phyloP scores from a whole-genome alignment of 2,888 invertebrate species.

The Amaurobius ferox region DNA sequence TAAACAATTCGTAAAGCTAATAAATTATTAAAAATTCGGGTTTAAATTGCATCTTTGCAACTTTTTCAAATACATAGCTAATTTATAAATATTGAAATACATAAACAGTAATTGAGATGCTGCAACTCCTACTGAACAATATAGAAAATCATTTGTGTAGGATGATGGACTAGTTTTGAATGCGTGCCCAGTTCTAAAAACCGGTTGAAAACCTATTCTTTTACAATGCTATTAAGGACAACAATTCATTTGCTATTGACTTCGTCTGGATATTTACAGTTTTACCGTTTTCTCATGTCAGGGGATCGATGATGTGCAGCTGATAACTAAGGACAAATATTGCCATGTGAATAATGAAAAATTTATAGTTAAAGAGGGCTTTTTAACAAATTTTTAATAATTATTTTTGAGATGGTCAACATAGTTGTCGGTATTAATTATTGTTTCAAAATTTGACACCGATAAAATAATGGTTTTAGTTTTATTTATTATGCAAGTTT shows the following conservation, averaged over 20 bases:
- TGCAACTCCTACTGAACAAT: neutral
- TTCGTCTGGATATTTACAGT: neutral
- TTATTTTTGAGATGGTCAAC: too few species aligned
- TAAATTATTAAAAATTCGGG: neutral
- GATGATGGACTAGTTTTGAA: conserved; percentile 54
- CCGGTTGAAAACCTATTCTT: conserved; percentile 58
- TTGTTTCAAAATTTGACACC: too few species aligned
- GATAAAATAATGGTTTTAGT: too few species aligned
- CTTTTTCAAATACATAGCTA: neutral
- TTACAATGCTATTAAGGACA: conserved; percentile 41
- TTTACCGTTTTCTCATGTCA: neutral
- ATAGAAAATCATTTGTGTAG: conserved; percentile 27
- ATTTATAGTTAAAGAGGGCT: neutral
- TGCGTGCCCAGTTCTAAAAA: conserved; percentile 33
- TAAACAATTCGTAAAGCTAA: neutral
- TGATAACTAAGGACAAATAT: neutral
- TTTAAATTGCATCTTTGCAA: neutral
- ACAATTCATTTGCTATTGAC: conserved; percentile 38
- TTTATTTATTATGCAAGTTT: too few species aligned
- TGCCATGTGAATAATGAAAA: neutral
- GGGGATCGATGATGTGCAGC: conserved; percentile 11
- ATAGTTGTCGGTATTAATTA: too few species aligned
- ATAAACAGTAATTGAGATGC: neutral
- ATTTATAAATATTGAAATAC: neutral
- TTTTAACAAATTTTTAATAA: too few species aligned